These are phyloP conservation scores for Rousettus madagascariensis DNA, from an alignment of 2,797 vertebrate species.

Conservation along the genomic window DNA sequence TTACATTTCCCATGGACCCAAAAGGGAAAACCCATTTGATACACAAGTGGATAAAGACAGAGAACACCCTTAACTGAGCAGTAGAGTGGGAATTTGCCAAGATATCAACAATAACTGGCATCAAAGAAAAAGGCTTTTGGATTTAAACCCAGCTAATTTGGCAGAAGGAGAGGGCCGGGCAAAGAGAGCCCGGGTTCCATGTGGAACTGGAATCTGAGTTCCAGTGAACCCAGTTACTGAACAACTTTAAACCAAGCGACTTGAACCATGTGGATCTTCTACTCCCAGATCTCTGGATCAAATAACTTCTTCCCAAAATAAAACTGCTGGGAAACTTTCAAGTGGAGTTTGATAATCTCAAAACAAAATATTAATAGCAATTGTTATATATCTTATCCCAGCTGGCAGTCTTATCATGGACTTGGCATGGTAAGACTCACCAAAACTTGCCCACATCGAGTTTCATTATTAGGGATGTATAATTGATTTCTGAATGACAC, in stretches of 20 bases:
- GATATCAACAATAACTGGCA: neutral
- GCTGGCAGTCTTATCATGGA: neutral
- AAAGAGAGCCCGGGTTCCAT: neutral
- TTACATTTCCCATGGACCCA: neutral
- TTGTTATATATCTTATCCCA: neutral
- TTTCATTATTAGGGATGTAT: conserved; percentile 9
- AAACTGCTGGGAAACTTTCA: neutral
- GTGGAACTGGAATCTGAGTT: neutral
- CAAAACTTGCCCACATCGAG: conserved; percentile 22
- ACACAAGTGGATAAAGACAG: neutral
- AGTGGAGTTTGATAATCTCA: neutral
- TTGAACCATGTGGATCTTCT: neutral
- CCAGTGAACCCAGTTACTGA: neutral
- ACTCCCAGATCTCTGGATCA: neutral
- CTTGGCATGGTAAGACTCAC: neutral
- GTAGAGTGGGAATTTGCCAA: neutral
- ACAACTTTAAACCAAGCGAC: neutral
- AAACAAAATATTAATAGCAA: conserved; percentile 40
- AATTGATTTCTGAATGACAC: conserved; percentile 44
- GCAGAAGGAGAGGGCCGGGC: neutral
- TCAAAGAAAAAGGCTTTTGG: conserved; percentile 46
- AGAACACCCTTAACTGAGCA: neutral
- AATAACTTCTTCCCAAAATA: conserved; percentile 22
- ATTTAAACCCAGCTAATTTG: conserved; percentile 18
- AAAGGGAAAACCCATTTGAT: neutral